Conservation (phyloP, 2,888 invertebrate species). For the Micoletzkya japonica region DNA sequence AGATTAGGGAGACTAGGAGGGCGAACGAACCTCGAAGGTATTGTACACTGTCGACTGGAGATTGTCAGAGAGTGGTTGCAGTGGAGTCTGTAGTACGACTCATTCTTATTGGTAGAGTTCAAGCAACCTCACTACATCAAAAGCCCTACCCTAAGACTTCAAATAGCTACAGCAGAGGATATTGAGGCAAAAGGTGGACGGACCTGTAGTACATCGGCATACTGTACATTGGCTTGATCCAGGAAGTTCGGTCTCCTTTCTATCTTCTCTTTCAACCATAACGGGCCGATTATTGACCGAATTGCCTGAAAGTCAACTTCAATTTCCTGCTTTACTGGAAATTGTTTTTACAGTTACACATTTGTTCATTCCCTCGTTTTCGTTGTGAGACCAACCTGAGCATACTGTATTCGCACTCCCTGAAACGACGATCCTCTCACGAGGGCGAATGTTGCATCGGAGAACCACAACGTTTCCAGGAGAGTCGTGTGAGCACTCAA, state of each 20-base stretch:
- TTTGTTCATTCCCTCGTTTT: no score
- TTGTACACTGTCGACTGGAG: constrained; percentile 94
- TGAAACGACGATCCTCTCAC: constrained; percentile 28
- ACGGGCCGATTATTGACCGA: constrained; percentile 28
- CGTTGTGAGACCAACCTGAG: constrained; percentile 27
- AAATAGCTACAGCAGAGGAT: background rate
- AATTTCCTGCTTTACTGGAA: no score
- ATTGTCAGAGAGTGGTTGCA: constrained; percentile 93
- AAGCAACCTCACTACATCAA: no score
- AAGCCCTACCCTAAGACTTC: background rate
- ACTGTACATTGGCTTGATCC: constrained; percentile 33
- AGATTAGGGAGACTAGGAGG: no score
- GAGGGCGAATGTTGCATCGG: constrained; percentile 34
- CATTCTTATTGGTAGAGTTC: no score
- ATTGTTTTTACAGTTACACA: no score
- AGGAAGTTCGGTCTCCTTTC: constrained; percentile 25
- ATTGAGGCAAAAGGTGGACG: background rate
- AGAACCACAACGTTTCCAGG: constrained; percentile 41
- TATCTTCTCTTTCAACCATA: constrained; percentile 17
- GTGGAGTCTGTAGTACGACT: constrained; percentile 72
- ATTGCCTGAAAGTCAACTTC: constrained; percentile 1
- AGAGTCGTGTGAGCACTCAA: constrained; percentile 34
- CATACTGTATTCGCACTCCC: constrained; percentile 29
- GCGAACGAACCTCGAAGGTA: constrained; percentile 87
- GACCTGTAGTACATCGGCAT: constrained; percentile 45